A percentile compares a stretch with the other conserved stretches of the same genome.
These are phyloP conservation scores for Empidonax alnorum DNA, from an alignment of 2,113 vertebrate species.

Conservation along the genomic window DNA sequence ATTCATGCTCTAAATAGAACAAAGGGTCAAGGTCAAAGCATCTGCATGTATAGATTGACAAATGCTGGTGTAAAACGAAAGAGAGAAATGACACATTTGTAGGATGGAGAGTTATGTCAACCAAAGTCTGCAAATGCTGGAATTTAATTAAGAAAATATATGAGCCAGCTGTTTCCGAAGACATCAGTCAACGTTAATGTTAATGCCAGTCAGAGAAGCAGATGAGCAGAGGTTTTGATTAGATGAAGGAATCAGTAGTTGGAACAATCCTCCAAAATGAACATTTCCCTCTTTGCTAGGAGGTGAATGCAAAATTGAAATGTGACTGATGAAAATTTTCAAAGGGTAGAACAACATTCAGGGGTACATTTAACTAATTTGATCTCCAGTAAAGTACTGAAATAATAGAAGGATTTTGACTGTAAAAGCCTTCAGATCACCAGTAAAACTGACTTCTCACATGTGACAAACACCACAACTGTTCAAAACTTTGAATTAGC, in stretches of 20 bases:
- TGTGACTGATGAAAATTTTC: not conserved
- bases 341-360: not conserved
- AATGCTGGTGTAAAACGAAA: not conserved
- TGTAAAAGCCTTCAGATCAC: not conserved
- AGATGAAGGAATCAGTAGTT: not conserved
- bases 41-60: not conserved
- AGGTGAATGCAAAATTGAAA: not conserved
- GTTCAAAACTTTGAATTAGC: not conserved
- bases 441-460: not conserved
- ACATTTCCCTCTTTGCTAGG: not conserved
- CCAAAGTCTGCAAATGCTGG: not conserved
- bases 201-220: not conserved
- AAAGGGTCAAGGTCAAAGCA: not conserved
- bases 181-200: not conserved
- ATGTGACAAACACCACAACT: not conserved
- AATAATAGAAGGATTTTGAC: not conserved
- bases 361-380: not conserved
- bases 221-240: not conserved
- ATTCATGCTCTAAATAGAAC: not conserved
- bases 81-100: not conserved
- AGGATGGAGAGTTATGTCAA: not conserved
- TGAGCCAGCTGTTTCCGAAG: not conserved
- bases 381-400: not conserved
- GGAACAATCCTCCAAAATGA: not conserved
- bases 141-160: constrained; percentile 14